Evolutionary conservation across 2,113 vertebrate species (phyloP), one percentile per base, ranked within the genome.

Genomic region (Muntiacus reevesi): DNA sequence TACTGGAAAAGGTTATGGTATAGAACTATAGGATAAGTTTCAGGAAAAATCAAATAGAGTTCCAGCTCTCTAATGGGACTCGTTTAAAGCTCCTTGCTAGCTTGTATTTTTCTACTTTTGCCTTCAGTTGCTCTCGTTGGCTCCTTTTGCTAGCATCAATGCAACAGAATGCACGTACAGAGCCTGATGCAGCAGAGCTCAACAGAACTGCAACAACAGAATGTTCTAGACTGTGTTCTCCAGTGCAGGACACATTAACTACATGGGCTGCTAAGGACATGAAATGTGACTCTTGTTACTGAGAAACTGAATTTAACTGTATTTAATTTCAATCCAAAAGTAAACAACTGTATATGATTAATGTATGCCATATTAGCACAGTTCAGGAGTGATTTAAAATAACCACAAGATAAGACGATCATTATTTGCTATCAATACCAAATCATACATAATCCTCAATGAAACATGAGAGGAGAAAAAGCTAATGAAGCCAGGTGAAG

Each of bases 21-120:
- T 4, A 91, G 27, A 74, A 50, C 89, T 52, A 67, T 2, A 94
- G 76, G 84, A 74, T 55, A 94, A 95, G 67, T 67, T 64, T 83
- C n/a, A 88, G 30, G 28, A 50, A 93, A 91, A 97, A 87, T n/a
- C 15, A 76, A 88, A 23, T 21, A 55, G 95, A 91, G 28, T 88
- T 64, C 27, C 59, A 52, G 4, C 7, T 54, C 62, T 3, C 87
- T 59, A 40, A 43, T n/a, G 21, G 15, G 11, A 79, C 64, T 30
- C 25, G 21, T 67, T 55, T 60, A 47, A 78, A 36, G 52, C 52
- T 95, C 21, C 64, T 84, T 62, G 45, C 33, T 76, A 45, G 33
- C 27, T 71, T 59, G 0, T 86, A 99, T 95, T 99, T 99, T 83
- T 99, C 99, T 98, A 99, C 55, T 92, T 99, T 99, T n/a, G 98